These are phyloP conservation scores for Procavia capensis DNA, from an alignment of 2,113 vertebrate genomes.

Conservation along the genomic window DNA sequence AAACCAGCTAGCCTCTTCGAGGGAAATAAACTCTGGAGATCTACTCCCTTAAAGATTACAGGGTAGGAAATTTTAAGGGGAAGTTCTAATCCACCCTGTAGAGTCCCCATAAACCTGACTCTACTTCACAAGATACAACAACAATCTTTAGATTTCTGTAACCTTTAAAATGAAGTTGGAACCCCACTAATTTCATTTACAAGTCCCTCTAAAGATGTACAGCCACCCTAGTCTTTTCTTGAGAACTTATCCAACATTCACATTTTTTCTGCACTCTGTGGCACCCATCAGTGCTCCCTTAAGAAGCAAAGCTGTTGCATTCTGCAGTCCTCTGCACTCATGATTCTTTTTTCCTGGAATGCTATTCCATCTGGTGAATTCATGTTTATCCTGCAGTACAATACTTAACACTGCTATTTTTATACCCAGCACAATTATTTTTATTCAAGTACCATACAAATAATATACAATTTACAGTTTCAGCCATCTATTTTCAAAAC, in stretches of 20 bases:
- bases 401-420: accelerated
- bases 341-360: accelerated
- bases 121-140: too few species aligned
- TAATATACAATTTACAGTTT: too few species aligned
- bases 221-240: accelerated
- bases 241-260: not conserved
- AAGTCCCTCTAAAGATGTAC: accelerated
- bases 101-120: too few species aligned
- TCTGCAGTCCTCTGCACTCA: not conserved
- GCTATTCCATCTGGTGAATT: not conserved
- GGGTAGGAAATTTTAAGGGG: too few species aligned
- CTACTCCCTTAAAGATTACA: too few species aligned
- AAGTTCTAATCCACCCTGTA: too few species aligned
- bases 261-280: not conserved
- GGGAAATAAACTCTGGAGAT: too few species aligned
- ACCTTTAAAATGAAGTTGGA: not conserved
- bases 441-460: too few species aligned
- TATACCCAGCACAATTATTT: too few species aligned
- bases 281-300: not conserved
- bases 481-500: too few species aligned
- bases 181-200: accelerated
- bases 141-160: not conserved
- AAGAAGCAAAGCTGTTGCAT: accelerated
- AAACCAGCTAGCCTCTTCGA: too few species aligned
- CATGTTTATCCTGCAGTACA: accelerated